Base-by-base conservation (phyloP, 2,113 vertebrate genomes). In the Orycteropus afer region DNA sequence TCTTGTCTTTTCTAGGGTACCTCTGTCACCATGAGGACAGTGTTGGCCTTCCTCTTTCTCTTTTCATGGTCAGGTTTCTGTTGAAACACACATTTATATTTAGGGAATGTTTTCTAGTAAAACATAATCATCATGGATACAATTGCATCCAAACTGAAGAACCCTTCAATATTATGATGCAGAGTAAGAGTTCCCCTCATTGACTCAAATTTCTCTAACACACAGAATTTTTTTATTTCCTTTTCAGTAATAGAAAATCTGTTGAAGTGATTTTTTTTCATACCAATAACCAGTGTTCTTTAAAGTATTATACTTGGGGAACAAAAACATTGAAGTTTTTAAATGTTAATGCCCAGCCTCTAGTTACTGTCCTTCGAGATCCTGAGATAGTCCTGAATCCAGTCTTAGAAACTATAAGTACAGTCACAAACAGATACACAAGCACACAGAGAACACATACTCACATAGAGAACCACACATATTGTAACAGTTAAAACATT, bases 271-370 rank as follows among this genome's bases (percentile, higher is more conserved):
- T 45, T 47, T 45, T 86, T 63, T 67, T 84, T 94, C 40, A 25
- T 84, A 49, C 84, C 42, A 78, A 85, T 7, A 20, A 59, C 34
- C 12, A 93, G 22, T 45, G 29, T 76, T 47, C 3, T 93, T 93
- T 83, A 63, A 91, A 91, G 86, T 91, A 34, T 42, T 73, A 73
- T 77, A 77, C 34, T 49, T 51, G 74, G 77, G 37, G 59, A 82
- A 40, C 15, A 85, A 69, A 57, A 29, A 29, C 20, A 40, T 5
- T 29, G 7, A 20, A 47, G 4, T 82, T 86, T 80, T 17, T 23
- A 67, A 69, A 8, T 49, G 14, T 78, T 65, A 87, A 59, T 67
- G 59, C 14, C 34, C 47, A 77, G 57, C 8, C 49, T 87, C 77
- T 76, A 69, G n/a, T 49, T 25, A 32, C 82, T 81, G 37, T 65